A percentile compares a stretch with the other conserved stretches of the same genome.
Conservation (phyloP, 1,140 invertebrate genomes). For the Holcopasites calliopsidis region DNA sequence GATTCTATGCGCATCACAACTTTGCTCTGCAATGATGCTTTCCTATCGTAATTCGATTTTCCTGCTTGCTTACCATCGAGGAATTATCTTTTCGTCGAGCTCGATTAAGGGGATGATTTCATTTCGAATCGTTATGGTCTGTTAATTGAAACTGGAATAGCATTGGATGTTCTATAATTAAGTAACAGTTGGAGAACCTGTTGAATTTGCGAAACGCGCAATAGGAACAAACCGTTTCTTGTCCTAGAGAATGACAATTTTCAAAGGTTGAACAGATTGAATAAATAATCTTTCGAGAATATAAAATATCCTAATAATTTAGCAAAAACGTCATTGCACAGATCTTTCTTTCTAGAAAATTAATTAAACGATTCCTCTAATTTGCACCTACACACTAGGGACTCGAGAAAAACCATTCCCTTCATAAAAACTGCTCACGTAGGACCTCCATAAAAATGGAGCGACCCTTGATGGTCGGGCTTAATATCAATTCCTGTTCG, state of each 20-base stretch:
- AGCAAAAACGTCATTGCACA: too few relatives aligned
- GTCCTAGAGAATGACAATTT: too few relatives aligned
- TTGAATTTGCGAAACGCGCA: background rate
- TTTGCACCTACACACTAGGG: too few relatives aligned
- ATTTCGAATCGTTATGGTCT: background rate
- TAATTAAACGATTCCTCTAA: too few relatives aligned
- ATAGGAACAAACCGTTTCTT: too few relatives aligned
- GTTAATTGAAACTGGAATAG: background rate
- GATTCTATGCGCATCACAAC: conserved; percentile 65
- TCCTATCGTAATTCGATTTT: conserved; percentile 13
- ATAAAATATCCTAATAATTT: too few relatives aligned
- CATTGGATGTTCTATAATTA: too few relatives aligned
- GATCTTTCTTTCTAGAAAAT: too few relatives aligned
- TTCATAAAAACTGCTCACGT: too few relatives aligned
- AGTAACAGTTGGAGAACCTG: background rate
- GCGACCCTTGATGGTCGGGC: background rate
- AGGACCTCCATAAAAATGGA: background rate
- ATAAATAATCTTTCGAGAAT: too few relatives aligned
- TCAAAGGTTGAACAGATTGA: too few relatives aligned
- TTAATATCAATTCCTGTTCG: conserved; percentile 52
- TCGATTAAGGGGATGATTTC: background rate
- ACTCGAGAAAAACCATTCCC: too few relatives aligned
- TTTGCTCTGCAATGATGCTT: conserved; percentile 32
- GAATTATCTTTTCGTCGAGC: conserved; percentile 9
- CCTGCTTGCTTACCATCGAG: background rate